Evolutionary conservation across 2,797 vertebrate species (phyloP), one percentile per base, ranked within the genome.

Genomic region (Betta splendens): DNA sequence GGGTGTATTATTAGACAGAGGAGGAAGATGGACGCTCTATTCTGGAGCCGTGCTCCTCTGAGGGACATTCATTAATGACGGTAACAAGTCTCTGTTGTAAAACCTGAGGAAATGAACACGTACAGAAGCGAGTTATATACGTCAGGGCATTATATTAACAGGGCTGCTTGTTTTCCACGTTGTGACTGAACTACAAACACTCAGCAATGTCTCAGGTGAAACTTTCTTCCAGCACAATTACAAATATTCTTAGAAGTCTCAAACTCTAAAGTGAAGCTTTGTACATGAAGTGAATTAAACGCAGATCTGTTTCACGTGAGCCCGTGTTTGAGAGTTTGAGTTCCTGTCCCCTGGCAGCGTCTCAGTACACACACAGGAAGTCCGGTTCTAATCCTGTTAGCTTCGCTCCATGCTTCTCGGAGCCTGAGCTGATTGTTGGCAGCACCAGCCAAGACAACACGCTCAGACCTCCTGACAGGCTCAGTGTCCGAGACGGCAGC

Each of bases 1-100:
- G 7, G 47, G 69, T 50, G 44, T 71, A 66, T 75, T 69, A 66
- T 75, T 79, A 81, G 58, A 54, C 22, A 2, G 43, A 57, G 58
- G 69, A 21, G 43, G 45, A 53, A 69, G 76, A 75, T 43, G 57
- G 63, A 72, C 50, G 60, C 6, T 67, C 32, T 53, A 1, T n/a
- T 18, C 26, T 40, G 32, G 10, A 58, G 3, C 43, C 39, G 6
- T 25, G 0, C 18, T 55, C 28, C 56, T 58, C 47, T 10, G 0
- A 29, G 64, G 66, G 36, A 37, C 16, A 25, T 21, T 65, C 49
- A 38, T 78, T 72, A 63, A 50, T 7, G 21, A 23, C 5, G 2
- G 5, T 58, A 60, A 61, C 15, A 28, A 16, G 44, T 37, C 57
- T 47, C 66, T 55, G 46, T 59, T 16, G 50, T 39, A 23, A 64